phyloP scores from a whole-genome alignment of 2,113 vertebrate genomes.

The Nansenia antarctica region DNA sequence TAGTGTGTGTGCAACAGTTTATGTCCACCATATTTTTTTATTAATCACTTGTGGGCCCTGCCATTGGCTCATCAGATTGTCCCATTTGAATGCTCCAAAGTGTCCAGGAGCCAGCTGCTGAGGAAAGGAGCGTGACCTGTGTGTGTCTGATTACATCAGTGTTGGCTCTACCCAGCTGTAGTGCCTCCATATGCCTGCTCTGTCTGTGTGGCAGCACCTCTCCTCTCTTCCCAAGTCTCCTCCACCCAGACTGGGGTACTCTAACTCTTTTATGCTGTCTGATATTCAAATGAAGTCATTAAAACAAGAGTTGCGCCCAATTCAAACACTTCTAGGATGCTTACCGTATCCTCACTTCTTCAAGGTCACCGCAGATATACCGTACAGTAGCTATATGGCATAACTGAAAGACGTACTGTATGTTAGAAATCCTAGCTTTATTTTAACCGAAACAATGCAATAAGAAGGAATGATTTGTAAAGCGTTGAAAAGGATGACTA shows the following conservation, averaged over 20 bases:
- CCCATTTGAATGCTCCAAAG: background rate
- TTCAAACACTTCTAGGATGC: too few relatives aligned
- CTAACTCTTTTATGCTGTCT: too few relatives aligned
- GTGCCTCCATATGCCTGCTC: background rate
- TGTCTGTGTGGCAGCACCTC: background rate
- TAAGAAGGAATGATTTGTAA: too few relatives aligned
- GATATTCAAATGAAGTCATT: too few relatives aligned
- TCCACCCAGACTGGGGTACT: conserved; percentile 43
- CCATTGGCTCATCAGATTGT: background rate
- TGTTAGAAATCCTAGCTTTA: too few relatives aligned
- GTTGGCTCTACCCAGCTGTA: background rate
- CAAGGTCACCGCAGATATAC: too few relatives aligned
- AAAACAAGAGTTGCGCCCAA: too few relatives aligned
- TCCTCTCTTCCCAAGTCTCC: conserved; percentile 21
- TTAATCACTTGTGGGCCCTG: background rate
- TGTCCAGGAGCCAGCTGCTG: background rate
- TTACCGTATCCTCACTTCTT: too few relatives aligned
- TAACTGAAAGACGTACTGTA: too few relatives aligned
- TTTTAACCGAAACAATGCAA: too few relatives aligned
- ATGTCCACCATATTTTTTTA: background rate
- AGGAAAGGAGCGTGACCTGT: background rate
- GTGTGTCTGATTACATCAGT: background rate
- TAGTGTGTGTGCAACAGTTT: background rate
- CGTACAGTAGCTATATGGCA: too few relatives aligned
- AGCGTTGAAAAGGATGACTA: too few relatives aligned